These are phyloP conservation scores for Pangasius mekongensis DNA, from an alignment of 2,797 vertebrate species.

Conservation along the genomic window DNA sequence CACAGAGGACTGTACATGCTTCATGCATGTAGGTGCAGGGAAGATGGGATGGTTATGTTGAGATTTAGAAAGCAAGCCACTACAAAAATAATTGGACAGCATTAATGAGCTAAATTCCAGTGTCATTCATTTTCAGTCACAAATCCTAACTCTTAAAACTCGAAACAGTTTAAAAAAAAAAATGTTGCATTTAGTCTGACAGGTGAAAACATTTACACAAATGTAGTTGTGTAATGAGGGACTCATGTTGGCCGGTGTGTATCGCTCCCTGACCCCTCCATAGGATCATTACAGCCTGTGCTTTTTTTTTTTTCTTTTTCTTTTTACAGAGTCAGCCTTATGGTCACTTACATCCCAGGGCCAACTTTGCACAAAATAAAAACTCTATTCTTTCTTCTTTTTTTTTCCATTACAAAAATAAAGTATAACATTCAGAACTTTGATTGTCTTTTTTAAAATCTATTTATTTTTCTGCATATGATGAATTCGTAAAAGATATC, in stretches of 20 bases:
- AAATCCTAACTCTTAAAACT: constrained; percentile 17
- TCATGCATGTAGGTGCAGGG: constrained; percentile 39
- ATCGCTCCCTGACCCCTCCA: constrained; percentile 32
- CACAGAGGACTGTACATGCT: constrained; percentile 39
- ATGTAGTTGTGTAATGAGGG: constrained; percentile 30
- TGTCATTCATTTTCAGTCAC: constrained; percentile 26
- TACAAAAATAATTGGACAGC: not conserved
- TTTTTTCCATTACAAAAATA: constrained; percentile 89
- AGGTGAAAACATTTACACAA: constrained; percentile 41
- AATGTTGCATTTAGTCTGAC: constrained; percentile 30
- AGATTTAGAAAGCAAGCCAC: constrained; percentile 32
- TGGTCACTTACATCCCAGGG: constrained; percentile 78
- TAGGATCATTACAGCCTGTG: constrained; percentile 51
- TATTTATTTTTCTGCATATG: constrained; percentile 90
- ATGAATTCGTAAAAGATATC: constrained; percentile 91
- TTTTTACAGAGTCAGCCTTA: constrained; percentile 67
- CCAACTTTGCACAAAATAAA: constrained; percentile 76
- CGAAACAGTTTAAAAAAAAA: not conserved
- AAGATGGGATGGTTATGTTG: constrained; percentile 18
- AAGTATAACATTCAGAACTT: constrained; percentile 96
- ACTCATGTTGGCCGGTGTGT: constrained; percentile 35
- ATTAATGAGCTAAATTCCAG: constrained; percentile 28
- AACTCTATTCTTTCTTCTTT: constrained; percentile 56
- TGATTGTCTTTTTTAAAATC: constrained; percentile 94
- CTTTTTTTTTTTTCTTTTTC: constrained; percentile 25